Evolutionary conservation across 2,113 vertebrate genomes (phyloP), one percentile per base, ranked within the genome.

Genomic region (Leuciscus idus): DNA sequence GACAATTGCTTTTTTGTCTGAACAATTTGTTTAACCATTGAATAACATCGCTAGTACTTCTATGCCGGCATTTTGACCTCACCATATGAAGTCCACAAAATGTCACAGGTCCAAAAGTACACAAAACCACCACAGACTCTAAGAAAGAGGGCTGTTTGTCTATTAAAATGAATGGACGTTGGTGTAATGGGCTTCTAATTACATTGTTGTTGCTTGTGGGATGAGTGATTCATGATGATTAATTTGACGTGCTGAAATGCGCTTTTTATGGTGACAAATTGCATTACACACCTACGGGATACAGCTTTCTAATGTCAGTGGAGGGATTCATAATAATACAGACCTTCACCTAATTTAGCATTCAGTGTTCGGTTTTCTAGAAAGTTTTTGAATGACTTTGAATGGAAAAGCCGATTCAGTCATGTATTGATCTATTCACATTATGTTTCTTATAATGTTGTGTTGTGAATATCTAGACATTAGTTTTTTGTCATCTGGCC

Each of bases 201-300:
- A 17, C 75, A 55, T 55, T 83, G 81, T 55, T 39, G 21, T 84
- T 86, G 74, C 82, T 89, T 61, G 57, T 82, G 52, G 68, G 74
- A 77, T 79, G 77, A 68, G 76, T 84, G 72, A 85, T 89, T 87
- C 52, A 62, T 85, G 80, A 84, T 82, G 57, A 81, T 84, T 70
- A 82, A 46, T 74, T 36, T 55, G 26, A 78, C 11, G 0, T 33
- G 57, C 39, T 52, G n/a, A 59, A 76, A 68, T 70, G 72, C 17
- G 48, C 23, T 83, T 87, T 82, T 78, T 66, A 86, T 87, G 77
- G 84, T 81, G 73, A 76, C 75, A 75, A 82, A 84, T 75, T 50
- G 26, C 33, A 68, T 80, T 84, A 86, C 70, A 36, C 52, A 80
- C 70, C 52, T 74, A 62, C 7, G 61, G 66, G 74, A 86, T 50